A percentile compares a stretch with the other conserved stretches of the same genome.
Evolutionary conservation across 1,140 invertebrate species (phyloP).

Genomic region (Mesaphorura yosii): DNA sequence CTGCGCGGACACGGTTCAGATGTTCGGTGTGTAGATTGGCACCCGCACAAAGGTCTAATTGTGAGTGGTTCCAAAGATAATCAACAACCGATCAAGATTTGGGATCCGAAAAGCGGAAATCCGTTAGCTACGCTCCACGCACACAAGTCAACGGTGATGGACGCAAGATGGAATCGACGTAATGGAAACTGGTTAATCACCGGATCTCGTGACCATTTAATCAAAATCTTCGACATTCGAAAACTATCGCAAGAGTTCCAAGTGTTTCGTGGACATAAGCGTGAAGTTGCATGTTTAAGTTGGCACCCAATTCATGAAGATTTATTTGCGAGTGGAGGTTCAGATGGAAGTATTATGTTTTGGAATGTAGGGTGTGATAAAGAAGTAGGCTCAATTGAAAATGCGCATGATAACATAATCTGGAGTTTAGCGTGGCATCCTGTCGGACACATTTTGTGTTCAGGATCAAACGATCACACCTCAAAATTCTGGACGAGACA

Average conservation of each 20-base stretch:
- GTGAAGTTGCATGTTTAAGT: constrained; percentile 90
- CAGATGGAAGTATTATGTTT: constrained; percentile 93
- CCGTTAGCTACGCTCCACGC: constrained; percentile 83
- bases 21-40: constrained; percentile 99
- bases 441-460: constrained; percentile 93
- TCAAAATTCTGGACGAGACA: constrained; percentile 99
- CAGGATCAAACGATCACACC: constrained; percentile 95
- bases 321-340: constrained; percentile 90
- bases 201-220: constrained; percentile 89
- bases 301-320: constrained; percentile 98
- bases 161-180: constrained; percentile 95
- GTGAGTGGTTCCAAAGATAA: constrained; percentile 98
- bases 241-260: constrained; percentile 88
- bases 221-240: constrained; percentile 96
- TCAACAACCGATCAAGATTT: constrained; percentile 98
- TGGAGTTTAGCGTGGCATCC: constrained; percentile 99
- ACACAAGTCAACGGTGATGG: constrained; percentile 98
- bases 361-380: constrained; percentile 98
- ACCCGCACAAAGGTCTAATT: constrained; percentile 91
- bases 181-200: constrained; percentile 99
- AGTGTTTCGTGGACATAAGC: constrained; percentile 95
- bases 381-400: constrained; percentile 94
- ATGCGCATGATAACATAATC: constrained; percentile 97
- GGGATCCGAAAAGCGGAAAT: constrained; percentile 94
- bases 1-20: constrained; percentile 96